These are phyloP conservation scores for Tetropium fuscum DNA, from an alignment of 2,888 invertebrate genomes.

Conservation along the genomic window DNA sequence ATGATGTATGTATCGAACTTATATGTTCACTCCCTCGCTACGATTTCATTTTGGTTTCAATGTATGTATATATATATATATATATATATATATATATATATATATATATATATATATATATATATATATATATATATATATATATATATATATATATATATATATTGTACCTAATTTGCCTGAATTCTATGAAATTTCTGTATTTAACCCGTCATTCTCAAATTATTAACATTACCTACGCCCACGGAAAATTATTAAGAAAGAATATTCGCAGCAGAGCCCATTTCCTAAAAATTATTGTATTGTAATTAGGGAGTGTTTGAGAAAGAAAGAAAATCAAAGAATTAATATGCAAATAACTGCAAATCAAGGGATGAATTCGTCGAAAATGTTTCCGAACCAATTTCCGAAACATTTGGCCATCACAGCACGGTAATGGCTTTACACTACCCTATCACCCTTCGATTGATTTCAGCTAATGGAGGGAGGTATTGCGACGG, in stretches of 20 bases:
- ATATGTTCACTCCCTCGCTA: too few species aligned
- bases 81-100: too few species aligned
- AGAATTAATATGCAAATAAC: slow-evolving; percentile 61
- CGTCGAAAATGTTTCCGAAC: slow-evolving; percentile 59
- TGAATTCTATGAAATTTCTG: too few species aligned
- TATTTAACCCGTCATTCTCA: too few species aligned
- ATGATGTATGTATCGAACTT: too few species aligned
- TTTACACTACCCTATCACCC: slow-evolving; percentile 48
- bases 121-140: too few species aligned
- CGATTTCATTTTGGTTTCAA: too few species aligned
- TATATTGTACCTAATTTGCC: too few species aligned
- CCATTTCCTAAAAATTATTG: slow-evolving; percentile 37
- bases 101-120: too few species aligned
- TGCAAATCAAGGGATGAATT: slow-evolving; percentile 59
- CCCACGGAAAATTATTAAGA: slow-evolving; percentile 23
- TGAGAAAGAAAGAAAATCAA: slow-evolving; percentile 38
- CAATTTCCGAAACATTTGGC: slow-evolving; percentile 62
- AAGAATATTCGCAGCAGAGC: slow-evolving; percentile 20
- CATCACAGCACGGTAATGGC: slow-evolving; percentile 52
- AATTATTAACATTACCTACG: too few species aligned
- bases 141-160: too few species aligned
- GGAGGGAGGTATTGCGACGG: slow-evolving; percentile 40
- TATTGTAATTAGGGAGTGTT: slow-evolving; percentile 37
- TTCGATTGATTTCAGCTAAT: slow-evolving; percentile 50
- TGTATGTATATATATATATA: too few species aligned